A percentile compares a stretch with the other conserved stretches of the same genome.
phyloP scores from a whole-genome alignment of 2,113 vertebrate species.

The Pelvicachromis taeniatus region DNA sequence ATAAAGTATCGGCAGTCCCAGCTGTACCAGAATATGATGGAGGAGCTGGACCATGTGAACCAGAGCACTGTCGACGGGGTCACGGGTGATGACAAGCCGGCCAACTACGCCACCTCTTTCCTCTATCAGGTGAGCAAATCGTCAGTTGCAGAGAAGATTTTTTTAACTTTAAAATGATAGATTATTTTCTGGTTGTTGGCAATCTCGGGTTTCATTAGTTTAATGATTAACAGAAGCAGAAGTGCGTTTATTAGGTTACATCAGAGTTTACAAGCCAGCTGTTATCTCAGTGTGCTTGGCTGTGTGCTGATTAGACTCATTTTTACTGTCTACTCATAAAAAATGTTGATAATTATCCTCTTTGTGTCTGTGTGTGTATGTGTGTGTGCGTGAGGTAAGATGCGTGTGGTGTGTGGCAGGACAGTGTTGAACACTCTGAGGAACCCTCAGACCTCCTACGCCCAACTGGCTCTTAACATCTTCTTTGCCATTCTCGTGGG shows the following conservation, averaged over 20 bases:
- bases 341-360: not conserved
- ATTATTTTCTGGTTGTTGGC: not conserved
- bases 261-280: not conserved
- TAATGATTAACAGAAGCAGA: not conserved
- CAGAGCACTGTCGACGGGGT: not conserved
- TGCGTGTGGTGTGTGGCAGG: conserved; percentile 69
- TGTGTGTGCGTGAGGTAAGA: conserved; percentile 52
- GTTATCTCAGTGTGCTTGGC: not conserved
- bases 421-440: conserved; percentile 68
- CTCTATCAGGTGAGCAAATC: conserved; percentile 67
- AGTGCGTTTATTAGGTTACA: not conserved
- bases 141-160: not conserved
- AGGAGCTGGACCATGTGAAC: conserved; percentile 56
- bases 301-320: not conserved
- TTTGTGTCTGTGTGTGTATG: not conserved
- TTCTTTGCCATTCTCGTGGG: conserved; percentile 74
- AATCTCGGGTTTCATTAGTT: not conserved
- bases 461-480: conserved; percentile 68
- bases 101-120: conserved; percentile 69
- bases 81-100: not conserved
- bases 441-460: conserved; percentile 79
- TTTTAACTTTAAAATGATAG: not conserved
- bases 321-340: not conserved
- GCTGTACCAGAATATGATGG: conserved; percentile 34
- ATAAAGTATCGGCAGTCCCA: conserved; percentile 56